Base-by-base conservation (phyloP, 2,888 invertebrate genomes). In the Xestia sexstrigata region DNA sequence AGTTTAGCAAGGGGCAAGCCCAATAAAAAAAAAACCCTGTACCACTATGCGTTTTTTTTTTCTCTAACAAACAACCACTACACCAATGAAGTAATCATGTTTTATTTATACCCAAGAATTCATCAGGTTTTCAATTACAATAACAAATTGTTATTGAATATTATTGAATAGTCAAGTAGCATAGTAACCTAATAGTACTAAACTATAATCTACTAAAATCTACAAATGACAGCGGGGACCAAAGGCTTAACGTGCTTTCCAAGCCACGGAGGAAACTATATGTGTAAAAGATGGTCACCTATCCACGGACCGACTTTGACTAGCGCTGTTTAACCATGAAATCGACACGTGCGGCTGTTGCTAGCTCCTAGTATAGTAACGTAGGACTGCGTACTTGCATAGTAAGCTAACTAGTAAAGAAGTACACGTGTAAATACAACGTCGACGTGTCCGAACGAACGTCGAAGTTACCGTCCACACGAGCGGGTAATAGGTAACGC, bases 401-500 rank as follows among this genome's bases (percentile, higher is more conserved):
- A 62, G 42, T 70, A 65, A 65, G 39, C n/a, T 45, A 55, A 73
- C 15, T 30, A 55, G 47, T 45, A 73, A 63, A 63, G 30, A 63
- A 55, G 26, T 78, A 42, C 20, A 20, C 66, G 26, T 6, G 49
- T 23, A 35, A 6, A 39, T 73, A 55, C 47, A 35, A 55, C 15
- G 17, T 52, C n/a, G 35, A 35, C 17, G 55, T 82, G 42, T 60
- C 47, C n/a, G n/a, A n/a, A n/a, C n/a, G n/a, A n/a, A n/a, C n/a
- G n/a, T n/a, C n/a, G 35, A 42, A 83, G 65, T 49, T 35, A 68
- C 15, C 13, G 58, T 49, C 15, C 39, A 39, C 79, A 69, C 79
- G 30, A 69, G 79, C 63, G 68, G 15, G 52, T 60, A 42, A 55
- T 83, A n/a, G n/a, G n/a, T n/a, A 65, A 63, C 52, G 84, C 81